These are phyloP conservation scores for Electrophaes corylata DNA, from an alignment of 2,888 invertebrate genomes.

Conservation along the genomic window DNA sequence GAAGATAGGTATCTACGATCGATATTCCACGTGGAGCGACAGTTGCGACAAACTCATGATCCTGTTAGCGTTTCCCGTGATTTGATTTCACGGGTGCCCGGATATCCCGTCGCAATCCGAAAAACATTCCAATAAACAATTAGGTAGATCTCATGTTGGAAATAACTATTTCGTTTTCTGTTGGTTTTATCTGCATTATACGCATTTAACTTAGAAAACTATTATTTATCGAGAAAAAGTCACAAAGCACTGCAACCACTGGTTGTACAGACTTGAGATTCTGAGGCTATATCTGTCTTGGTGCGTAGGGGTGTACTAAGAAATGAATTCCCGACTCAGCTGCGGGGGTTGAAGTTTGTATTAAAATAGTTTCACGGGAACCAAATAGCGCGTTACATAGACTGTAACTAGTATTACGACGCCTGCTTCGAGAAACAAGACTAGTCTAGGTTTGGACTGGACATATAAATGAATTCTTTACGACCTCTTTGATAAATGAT, in stretches of 20 bases:
- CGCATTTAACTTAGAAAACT: too few relatives aligned
- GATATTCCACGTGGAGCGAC: background rate
- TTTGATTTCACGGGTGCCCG: constrained; percentile 21
- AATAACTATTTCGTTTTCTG: background rate
- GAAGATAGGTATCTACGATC: background rate
- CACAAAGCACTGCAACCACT: too few relatives aligned
- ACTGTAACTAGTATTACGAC: background rate
- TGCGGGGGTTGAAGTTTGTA: too few relatives aligned
- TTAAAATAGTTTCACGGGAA: too few relatives aligned
- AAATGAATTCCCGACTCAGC: too few relatives aligned
- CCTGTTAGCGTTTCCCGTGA: constrained; percentile 20
- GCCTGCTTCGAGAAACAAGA: background rate
- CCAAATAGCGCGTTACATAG: too few relatives aligned
- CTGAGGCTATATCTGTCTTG: too few relatives aligned
- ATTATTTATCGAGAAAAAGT: too few relatives aligned
- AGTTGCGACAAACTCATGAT: constrained; percentile 13
- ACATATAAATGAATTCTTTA: constrained; percentile 29
- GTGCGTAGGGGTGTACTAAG: too few relatives aligned
- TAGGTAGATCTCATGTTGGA: background rate
- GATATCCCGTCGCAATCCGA: constrained; percentile 11
- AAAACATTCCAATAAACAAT: constrained; percentile 16
- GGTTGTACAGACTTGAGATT: too few relatives aligned
- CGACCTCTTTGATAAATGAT: constrained; percentile 25
- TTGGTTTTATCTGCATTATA: too few relatives aligned
- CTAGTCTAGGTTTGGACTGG: background rate